These are phyloP conservation scores for Rousettus madagascariensis DNA, from an alignment of 2,797 vertebrate genomes.

Conservation along the genomic window DNA sequence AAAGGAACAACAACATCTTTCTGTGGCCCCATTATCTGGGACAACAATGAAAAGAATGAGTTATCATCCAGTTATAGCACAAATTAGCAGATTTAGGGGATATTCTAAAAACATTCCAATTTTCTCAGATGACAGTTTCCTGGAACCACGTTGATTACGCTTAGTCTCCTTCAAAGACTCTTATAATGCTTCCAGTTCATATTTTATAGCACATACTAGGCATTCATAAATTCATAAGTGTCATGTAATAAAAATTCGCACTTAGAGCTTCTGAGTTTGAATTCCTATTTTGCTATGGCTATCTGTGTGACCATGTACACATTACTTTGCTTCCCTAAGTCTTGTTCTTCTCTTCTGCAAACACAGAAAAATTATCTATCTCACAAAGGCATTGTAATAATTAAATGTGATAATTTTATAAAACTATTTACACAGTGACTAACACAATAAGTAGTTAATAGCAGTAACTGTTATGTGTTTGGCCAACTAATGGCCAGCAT, in stretches of 20 bases:
- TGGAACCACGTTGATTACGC: not conserved
- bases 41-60: not conserved
- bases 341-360: not conserved
- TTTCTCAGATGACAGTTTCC: not conserved
- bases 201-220: not conserved
- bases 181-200: not conserved
- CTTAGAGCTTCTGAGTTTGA: not conserved
- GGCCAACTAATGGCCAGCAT: not conserved
- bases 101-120: not conserved
- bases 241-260: not conserved
- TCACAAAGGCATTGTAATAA: not conserved
- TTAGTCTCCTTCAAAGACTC: not conserved
- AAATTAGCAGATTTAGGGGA: not conserved
- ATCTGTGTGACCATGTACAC: not conserved
- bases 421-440: not conserved
- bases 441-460: not conserved
- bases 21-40: not conserved
- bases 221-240: not conserved
- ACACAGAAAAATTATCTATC: not conserved
- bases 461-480: not conserved
- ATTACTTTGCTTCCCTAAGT: not conserved
- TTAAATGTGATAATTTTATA: not conserved
- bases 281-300: not conserved
- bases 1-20: not conserved
- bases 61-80: not conserved